These are phyloP conservation scores for Dissostichus mawsoni DNA, from an alignment of 2,113 vertebrate genomes.

Conservation along the genomic window DNA sequence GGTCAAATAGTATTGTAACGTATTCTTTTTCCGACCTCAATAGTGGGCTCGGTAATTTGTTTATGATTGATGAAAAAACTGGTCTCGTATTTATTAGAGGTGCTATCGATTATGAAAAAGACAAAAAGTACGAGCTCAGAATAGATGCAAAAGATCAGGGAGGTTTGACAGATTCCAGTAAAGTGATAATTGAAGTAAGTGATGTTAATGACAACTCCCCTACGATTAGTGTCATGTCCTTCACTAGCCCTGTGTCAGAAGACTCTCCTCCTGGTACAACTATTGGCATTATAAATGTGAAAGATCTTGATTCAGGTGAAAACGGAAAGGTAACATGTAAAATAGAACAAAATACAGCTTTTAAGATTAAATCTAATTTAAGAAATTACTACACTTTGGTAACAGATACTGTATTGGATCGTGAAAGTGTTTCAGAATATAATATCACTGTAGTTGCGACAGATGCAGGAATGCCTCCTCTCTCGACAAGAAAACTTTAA, in stretches of 20 bases:
- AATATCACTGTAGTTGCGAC: slow-evolving; percentile 51
- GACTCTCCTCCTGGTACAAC: slow-evolving; percentile 54
- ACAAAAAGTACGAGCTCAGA: too few species aligned
- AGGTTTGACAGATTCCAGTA: slow-evolving; percentile 32
- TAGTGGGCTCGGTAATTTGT: too few species aligned
- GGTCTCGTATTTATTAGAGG: too few species aligned
- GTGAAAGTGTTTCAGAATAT: slow-evolving; percentile 49
- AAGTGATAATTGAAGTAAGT: slow-evolving; percentile 66
- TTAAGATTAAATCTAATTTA: slow-evolving; percentile 62
- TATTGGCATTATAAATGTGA: slow-evolving; percentile 7
- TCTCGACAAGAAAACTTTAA: slow-evolving; percentile 23
- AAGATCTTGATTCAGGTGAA: slow-evolving; percentile 66
- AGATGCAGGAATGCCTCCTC: slow-evolving; percentile 28
- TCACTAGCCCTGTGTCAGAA: slow-evolving; percentile 54
- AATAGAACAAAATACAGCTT: slow-evolving; percentile 48
- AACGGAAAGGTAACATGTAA: slow-evolving; percentile 67
- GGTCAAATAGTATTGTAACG: too few species aligned
- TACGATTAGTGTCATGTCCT: slow-evolving; percentile 63
- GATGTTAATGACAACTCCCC: slow-evolving; percentile 77
- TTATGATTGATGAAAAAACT: too few species aligned
- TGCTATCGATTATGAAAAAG: too few species aligned
- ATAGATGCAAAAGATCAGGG: too few species aligned
- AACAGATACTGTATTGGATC: slow-evolving; percentile 47
- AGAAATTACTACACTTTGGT: slow-evolving; percentile 69
- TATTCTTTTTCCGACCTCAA: too few species aligned